Conservation (phyloP, 2,797 vertebrate species). For the Antrozous pallidus region DNA sequence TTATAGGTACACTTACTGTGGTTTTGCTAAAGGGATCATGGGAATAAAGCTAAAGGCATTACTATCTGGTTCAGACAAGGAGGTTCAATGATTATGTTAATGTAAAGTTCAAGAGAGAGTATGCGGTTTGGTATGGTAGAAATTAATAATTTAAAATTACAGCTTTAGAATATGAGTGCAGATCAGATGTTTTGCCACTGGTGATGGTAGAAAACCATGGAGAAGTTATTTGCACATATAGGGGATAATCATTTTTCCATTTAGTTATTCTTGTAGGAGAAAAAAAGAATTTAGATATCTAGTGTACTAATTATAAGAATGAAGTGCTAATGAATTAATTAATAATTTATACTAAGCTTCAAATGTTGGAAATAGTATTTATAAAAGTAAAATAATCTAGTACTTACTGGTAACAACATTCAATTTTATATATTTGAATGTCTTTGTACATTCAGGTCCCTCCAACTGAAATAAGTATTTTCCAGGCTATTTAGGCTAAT, state of each 20-base stretch:
- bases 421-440: not conserved
- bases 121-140: not conserved
- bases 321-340: conserved; percentile 37
- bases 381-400: conserved; percentile 21
- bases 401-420: not conserved
- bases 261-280: not conserved
- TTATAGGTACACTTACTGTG: not conserved
- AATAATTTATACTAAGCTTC: conserved; percentile 32
- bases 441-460: not conserved
- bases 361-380: conserved; percentile 21
- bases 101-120: not conserved
- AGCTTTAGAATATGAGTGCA: conserved; percentile 31
- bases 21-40: not conserved
- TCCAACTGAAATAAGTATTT: not conserved
- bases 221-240: conserved; percentile 20
- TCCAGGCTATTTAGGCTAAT: not conserved
- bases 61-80: not conserved
- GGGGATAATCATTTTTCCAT: not conserved
- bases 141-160: conserved; percentile 37
- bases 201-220: not conserved
- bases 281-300: not conserved
- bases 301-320: not conserved
- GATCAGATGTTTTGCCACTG: not conserved
- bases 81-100: not conserved
- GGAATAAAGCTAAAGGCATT: not conserved